Evolutionary conservation across 2,888 invertebrate species (phyloP), one percentile per base, ranked within the genome.

Genomic region (Latheticus oryzae): DNA sequence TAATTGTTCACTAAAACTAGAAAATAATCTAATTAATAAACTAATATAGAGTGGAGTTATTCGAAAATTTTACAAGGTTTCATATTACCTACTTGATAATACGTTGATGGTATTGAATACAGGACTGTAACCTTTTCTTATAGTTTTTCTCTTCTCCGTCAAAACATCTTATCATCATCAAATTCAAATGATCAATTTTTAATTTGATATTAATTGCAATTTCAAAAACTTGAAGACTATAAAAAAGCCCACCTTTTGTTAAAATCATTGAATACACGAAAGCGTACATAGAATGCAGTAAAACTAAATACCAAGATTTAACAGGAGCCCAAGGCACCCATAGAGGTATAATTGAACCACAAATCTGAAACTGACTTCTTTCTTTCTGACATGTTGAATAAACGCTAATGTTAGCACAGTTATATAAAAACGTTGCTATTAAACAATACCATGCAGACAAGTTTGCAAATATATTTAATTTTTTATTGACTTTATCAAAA

Each of bases 401-500:
- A 8, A 15, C 12, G 4, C 8, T 8, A 17, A 33, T 13, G 12
- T 33, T 33, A 8, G 8, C 8, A 1, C 33, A 13, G 5, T 4
- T 33, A 13, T 33, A 33, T 4, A 17, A 5, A 33, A 15, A 7
- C 15, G 12, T 13, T 8, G 15, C 33, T 28, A 11, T 1, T 1
- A 11, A 7, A 1, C 15, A 13, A n/a, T 43, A 28, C 1, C 9
- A 1, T 8, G 16, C 5, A 9, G 11, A 9, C 2, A 28, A 2
- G 28, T 16, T 43, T 5, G 30, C 8, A 3, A 3, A 21, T 11
- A 32, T 21, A 17, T 32, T 13, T 4, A 33, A n/a, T 21, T 33
- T 47, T 5, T 19, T n/a, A 8, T 47, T 47, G 2, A 32, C 2
- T n/a, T 32, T 17, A 1, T 47, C 33, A 7, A 47, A 47, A 21